Base-by-base conservation (phyloP, 2,888 invertebrate species). In the Linyphia triangularis region DNA sequence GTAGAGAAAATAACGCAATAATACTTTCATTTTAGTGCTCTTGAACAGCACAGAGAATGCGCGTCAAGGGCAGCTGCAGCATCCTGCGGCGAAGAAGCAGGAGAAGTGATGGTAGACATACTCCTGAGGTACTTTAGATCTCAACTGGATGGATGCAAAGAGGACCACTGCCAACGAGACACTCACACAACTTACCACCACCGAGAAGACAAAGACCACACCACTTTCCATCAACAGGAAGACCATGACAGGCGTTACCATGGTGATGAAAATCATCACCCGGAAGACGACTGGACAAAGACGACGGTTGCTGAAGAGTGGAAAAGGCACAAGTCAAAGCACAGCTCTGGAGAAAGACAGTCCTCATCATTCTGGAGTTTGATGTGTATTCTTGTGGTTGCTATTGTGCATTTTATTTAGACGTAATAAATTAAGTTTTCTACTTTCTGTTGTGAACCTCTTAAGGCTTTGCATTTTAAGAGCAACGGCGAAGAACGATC, bases 51-150 rank as follows among this genome's bases (percentile, higher is more conserved):
- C 69, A 28, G 51, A n/a, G 61, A 67, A 5, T 88, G 86, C 59
- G 13, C 75, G 24, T 10, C 37, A 1, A 26, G 28, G n/a, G 86
- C 75, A 30, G 43, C 67, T 5, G 7, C 0, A 2, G 30, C 37
- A 4, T 5, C n/a, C 2, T 88, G 86, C 19, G 86, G 86, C 2
- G 40, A 65, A 10, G 81, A 81, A 19, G 81, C 86, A 1, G 81
- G 10, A 16, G 51, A 37, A 0, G 67, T 81, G 2, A 16, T 57
- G 1, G 59, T 59, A 13, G 24, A 75, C 30, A 69, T 88, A 9
- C 26, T 75, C 16, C n/a, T 43, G 2, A 59, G 77, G 19, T 85
- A 72, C 43, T 82, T 72, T 30, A 40, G 28, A 9, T 40, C 70
- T 0, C 72, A 82, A 22, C 2, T 19, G 40, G 40, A 63, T 4